Conservation (phyloP, 2,113 vertebrate species). For the Chelonoidis abingdonii region DNA sequence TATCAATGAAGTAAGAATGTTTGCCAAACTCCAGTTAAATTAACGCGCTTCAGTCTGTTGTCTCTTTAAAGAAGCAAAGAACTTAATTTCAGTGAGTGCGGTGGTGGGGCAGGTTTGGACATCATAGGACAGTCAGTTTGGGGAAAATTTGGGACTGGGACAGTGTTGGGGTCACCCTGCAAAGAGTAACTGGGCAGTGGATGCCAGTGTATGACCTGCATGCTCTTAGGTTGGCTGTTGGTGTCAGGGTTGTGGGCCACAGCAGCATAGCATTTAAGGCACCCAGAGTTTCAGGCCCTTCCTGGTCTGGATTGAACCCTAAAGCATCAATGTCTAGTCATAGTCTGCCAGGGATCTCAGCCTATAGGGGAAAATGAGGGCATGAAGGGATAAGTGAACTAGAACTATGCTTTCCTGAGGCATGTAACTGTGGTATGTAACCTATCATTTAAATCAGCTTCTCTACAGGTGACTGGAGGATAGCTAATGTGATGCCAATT, state of each 20-base stretch:
- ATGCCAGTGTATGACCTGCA: background rate
- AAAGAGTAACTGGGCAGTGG: background rate
- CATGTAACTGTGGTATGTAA: background rate
- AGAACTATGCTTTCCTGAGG: background rate
- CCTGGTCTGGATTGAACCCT: background rate
- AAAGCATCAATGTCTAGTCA: background rate
- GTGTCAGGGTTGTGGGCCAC: background rate
- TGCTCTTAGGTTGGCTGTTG: background rate
- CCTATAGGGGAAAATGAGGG: background rate
- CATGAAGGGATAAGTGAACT: background rate
- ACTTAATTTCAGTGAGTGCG: background rate
- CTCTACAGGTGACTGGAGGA: background rate
- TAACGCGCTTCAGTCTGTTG: too few species aligned
- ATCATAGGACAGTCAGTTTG: background rate
- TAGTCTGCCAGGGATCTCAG: background rate
- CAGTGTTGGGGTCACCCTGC: background rate
- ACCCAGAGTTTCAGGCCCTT: background rate
- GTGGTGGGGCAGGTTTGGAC: background rate
- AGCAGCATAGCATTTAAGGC: background rate
- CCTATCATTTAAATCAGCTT: background rate
- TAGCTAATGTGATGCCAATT: background rate
- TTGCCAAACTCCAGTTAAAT: background rate
- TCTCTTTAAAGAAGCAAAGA: too few species aligned
- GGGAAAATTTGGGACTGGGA: background rate
- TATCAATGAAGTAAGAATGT: background rate